Conservation (phyloP, 2,797 vertebrate genomes). For the Ceryle rudis region DNA sequence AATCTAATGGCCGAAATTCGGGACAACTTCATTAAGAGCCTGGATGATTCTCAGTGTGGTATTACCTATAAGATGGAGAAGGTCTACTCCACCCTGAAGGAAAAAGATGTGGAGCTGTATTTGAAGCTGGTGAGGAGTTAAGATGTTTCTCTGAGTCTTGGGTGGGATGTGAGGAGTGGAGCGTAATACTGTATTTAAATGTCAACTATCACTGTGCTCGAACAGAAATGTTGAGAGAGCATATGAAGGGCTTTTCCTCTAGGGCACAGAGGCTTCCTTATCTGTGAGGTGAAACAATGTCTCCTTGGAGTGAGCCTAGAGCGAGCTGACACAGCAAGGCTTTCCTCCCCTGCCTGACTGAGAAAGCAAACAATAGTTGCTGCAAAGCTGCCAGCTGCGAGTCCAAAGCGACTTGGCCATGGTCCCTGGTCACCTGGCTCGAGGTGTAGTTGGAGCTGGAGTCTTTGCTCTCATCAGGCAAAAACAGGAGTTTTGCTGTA, state of each 20-base stretch:
- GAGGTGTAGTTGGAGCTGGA: background rate
- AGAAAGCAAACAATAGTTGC: background rate
- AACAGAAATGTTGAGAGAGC: background rate
- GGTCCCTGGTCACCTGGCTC: background rate
- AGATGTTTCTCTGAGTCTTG: background rate
- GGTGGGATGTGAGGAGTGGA: background rate
- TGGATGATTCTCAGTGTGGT: conserved; percentile 97
- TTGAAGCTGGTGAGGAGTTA: conserved; percentile 88
- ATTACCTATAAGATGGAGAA: conserved; percentile 99
- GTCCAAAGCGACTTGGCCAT: background rate
- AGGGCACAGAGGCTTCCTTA: background rate
- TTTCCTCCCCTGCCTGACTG: background rate
- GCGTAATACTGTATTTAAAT: background rate
- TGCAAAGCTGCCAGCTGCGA: background rate
- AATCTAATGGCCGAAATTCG: conserved; percentile 98
- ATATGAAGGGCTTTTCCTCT: background rate
- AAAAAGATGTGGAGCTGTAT: conserved; percentile 92
- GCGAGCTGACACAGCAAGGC: background rate
- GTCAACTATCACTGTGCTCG: background rate
- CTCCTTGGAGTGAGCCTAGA: conserved; percentile 16
- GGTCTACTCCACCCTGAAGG: conserved; percentile 93
- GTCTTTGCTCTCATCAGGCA: background rate
- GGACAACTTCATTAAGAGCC: conserved; percentile 98
- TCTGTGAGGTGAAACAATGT: background rate
- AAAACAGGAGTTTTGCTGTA: background rate